Evolutionary conservation across 2,888 invertebrate genomes (phyloP).

Genomic region (Campopleginae sp.): DNA sequence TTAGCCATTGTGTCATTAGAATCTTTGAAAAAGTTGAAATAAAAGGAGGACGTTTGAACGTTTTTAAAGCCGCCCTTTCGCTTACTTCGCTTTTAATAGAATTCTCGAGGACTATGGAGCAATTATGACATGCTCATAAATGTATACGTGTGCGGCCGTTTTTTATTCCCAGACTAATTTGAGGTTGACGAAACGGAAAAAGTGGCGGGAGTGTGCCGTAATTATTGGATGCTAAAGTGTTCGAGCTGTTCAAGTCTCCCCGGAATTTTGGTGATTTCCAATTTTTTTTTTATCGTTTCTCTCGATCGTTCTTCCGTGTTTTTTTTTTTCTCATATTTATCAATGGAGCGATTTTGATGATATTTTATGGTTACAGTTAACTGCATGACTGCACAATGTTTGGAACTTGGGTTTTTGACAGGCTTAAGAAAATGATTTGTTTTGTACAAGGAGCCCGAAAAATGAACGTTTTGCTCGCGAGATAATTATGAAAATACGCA

Average conservation of each 20-base stretch:
- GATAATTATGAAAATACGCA: constrained; percentile 9
- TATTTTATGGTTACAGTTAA: neutral
- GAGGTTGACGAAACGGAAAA: constrained; percentile 12
- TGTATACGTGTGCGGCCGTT: neutral
- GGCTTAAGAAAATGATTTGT: constrained; percentile 4
- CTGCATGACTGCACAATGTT: neutral
- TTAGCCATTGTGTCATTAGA: constrained; percentile 34
- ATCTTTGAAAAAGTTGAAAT: constrained; percentile 11
- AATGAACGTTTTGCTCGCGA: neutral
- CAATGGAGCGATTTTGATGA: neutral
- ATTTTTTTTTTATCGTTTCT: neutral
- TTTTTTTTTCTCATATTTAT: neutral
- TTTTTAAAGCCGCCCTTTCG: constrained; percentile 12
- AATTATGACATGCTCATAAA: constrained; percentile 12
- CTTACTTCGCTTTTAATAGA: constrained; percentile 2
- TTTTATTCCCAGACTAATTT: neutral
- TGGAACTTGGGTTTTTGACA: neutral
- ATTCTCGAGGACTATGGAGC: constrained; percentile 7
- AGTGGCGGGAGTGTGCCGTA: neutral
- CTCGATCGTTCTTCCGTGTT: neutral
- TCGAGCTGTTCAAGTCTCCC: neutral
- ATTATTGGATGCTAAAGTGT: neutral
- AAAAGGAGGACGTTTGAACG: constrained; percentile 15
- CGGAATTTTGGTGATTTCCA: neutral
- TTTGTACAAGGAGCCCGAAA: neutral